Evolutionary conservation across 2,113 vertebrate species (phyloP), one percentile per base, ranked within the genome.

Genomic region (Gnathonemus echidnorhynchus): DNA sequence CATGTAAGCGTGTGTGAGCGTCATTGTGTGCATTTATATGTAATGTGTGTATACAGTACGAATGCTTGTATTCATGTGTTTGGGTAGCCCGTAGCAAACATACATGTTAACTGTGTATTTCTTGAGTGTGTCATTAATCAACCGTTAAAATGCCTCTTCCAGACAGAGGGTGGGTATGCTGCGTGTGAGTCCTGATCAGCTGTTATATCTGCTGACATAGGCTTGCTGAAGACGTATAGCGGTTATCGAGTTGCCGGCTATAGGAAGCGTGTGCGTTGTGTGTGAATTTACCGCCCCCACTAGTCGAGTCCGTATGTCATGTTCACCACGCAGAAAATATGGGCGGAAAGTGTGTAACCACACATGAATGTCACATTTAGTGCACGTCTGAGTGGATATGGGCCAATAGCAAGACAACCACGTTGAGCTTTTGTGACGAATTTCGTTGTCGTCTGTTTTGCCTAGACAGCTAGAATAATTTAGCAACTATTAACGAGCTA

Each of bases 1-100:
- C 77, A 42, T 84, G 21, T 48, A 84, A 21, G 17, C 19, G 77
- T 83, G 88, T 50, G 86, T 90, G 88, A 87, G 89, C 27, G 66
- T 89, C 24, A 27, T 49, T 86, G 46, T 86, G 84, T 50, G 11
- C 49, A 88, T 84, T 15, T 85, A 56, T 46, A 17, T 58, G 49
- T n/a, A 21, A n/a, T 3, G 52, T 8, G 31, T 39, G 49, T 9
- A 35, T 35, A 31, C 27, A 10, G n/a, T 50, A 35, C 9, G 70
- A 39, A 21, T 19, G 80, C 21, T 24, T 45, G 39, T 4, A 15
- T 84, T 24, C 31, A 9, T 48, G 80, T 48, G 8, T 6, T 48
- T 42, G 17, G 42, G 80, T 84, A 48, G 80, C 7, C 80, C 19
- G 39, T 9, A 45, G 80, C 45, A 84, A 39, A 77, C 13, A 77